Base-by-base conservation (phyloP, 2,888 invertebrate species). In the Rhingia rostrata region DNA sequence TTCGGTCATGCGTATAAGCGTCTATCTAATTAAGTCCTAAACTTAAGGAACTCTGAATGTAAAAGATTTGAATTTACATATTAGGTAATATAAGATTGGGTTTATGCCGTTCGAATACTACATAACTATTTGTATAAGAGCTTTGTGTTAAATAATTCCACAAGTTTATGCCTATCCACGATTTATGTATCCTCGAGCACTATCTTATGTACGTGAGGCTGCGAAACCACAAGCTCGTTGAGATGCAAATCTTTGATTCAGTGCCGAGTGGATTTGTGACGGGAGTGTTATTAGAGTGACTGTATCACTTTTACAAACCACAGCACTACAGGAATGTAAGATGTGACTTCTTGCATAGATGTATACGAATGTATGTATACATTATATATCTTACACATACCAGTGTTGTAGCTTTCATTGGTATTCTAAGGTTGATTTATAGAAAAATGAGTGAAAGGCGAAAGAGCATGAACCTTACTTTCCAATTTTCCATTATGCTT, bases 391-490 rank as follows among this genome's bases (percentile, higher is more conserved):
- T 22, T 22, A 2, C 1, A 22, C 22, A 22, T 22, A 22, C 22
- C 22, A 22, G 30, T 60, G 45, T 69, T n/a, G 67, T 51, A 37
- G 12, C 6, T 6, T 74, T 81, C 58, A 75, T 81, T 81, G 81
- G 58, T 74, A 81, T 81, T 81, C 81, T 37, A 35, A 33, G 60
- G 33, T 58, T 63, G 54, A 64, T 70, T 75, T 64, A 70, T 70
- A 70, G 60, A 64, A 61, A 56, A 54, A 39, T 39, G 41, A 22
- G 22, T 39, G n/a, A 69, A 73, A 39, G 32, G 54, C 73, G 47
- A 75, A 69, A 75, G 75, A 81, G 81, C 81, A 51, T 75, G 45
- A 74, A 64, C 41, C 58, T 60, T 81, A 70, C 66, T 75, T 81
- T 75, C 53, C 75, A 70, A 75, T 81, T 81, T 56, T 72, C 72